Evolutionary conservation across 2,113 vertebrate genomes (phyloP).

Genomic region (Lophius piscatorius): DNA sequence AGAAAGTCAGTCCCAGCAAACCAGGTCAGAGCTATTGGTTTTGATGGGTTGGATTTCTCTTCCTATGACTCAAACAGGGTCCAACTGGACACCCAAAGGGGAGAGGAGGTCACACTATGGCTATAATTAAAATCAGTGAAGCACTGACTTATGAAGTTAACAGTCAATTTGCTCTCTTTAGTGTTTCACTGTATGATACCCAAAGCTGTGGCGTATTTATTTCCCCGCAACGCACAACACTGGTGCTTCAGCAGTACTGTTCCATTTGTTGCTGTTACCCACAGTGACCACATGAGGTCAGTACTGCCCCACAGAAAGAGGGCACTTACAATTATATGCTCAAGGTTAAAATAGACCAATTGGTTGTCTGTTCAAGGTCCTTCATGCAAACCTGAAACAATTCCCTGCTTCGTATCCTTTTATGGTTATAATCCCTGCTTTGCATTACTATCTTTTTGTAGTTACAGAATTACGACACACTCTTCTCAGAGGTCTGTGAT

Average conservation of each 20-base stretch:
- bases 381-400: too few species aligned
- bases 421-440: not conserved
- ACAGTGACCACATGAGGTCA: conserved; percentile 49
- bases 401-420: not conserved
- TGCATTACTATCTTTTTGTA: too few species aligned
- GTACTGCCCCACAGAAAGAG: conserved; percentile 37
- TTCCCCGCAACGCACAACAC: conserved; percentile 1
- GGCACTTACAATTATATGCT: conserved; percentile 20
- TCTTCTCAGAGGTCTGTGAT: conserved; percentile 25
- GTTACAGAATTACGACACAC: not conserved
- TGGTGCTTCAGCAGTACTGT: not conserved
- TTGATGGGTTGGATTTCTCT: conserved; percentile 27
- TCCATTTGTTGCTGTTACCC: conserved; percentile 22
- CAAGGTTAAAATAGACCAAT: conserved; percentile 65
- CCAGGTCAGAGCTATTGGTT: conserved; percentile 11
- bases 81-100: not conserved
- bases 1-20: conserved; percentile 32
- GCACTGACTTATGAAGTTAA: conserved; percentile 56
- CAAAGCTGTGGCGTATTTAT: conserved; percentile 14
- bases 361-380: conserved; percentile 28
- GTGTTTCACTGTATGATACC: conserved; percentile 31
- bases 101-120: conserved; percentile 40
- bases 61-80: too few species aligned
- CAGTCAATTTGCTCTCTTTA: conserved; percentile 68
- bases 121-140: conserved; percentile 46